Evolutionary conservation across 2,888 invertebrate species (phyloP), one percentile per base, ranked within the genome.

Genomic region (Glaucopsyche alexis): DNA sequence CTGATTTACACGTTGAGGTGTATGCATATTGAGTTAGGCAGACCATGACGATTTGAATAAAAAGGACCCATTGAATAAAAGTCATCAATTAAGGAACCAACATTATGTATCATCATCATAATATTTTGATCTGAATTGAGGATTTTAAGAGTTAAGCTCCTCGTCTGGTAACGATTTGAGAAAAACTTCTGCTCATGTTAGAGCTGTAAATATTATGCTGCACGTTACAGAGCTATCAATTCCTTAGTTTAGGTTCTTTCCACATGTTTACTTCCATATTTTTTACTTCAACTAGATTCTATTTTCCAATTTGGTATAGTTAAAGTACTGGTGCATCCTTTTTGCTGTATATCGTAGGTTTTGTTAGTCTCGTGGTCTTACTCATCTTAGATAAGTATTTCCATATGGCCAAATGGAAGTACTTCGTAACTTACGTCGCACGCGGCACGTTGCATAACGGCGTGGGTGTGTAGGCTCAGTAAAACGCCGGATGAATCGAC

Each of bases 401-500:
- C 55, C 55, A 19, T 55, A 55, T 19, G 16, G 16, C 4, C 49
- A 29, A 9, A 19, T 55, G 14, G 45, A 55, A 55, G 52, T 42
- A 42, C 42, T 42, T 1, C 42, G 42, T 50, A 40, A 72, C 40
- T 67, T 69, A 16, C 52, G 73, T 69, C 74, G 76, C 69, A 75
- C 73, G 73, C 72, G 29, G 29, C 29, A 29, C 29, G 75, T 69
- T 73, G 75, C 72, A 55, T 71, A 71, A 29, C 42, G 49, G 47
- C 67, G 72, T 72, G 72, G 72, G 72, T 72, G 72, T 72, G 72
- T 71, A 71, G 77, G 73, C 73, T 69, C 77, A 78, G 80, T 83
- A 82, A 83, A 82, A 77, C 76, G 78, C 76, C 76, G 76, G 80
- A 81, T 78, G 80, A 78, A 82, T 80, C 78, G 78, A 66, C 75